Percentiles rank a stretch among this genome's conserved stretches.
Evolutionary conservation across 2,888 invertebrate species (phyloP).

Genomic region (Saturnia japonica): DNA sequence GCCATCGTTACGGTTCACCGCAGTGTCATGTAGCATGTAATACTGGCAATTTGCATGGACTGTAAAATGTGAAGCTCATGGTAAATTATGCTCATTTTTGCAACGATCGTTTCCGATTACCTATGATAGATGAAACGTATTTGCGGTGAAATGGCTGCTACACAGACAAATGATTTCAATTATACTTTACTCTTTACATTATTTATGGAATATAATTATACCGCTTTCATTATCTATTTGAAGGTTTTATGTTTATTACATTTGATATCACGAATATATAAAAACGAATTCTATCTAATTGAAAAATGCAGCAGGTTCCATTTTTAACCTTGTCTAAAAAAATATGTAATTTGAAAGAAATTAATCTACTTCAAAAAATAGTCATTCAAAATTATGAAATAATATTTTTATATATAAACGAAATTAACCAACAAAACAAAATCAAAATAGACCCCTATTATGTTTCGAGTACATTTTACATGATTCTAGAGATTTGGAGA

Average conservation of each 20-base stretch:
- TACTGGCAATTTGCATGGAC: conserved; percentile 68
- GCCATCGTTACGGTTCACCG: conserved; percentile 58
- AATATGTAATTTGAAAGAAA: too few species aligned
- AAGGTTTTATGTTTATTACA: background rate
- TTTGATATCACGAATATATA: background rate
- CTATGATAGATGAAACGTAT: conserved; percentile 64
- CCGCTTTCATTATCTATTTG: background rate
- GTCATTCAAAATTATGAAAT: too few species aligned
- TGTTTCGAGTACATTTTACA: too few species aligned
- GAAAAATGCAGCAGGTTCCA: background rate
- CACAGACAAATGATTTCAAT: conserved; percentile 27
- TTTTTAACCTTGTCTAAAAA: background rate
- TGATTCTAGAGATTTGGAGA: too few species aligned
- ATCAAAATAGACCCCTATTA: too few species aligned
- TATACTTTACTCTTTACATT: background rate
- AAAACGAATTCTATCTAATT: background rate
- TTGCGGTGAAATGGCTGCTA: conserved; percentile 52
- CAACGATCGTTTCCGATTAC: conserved; percentile 78
- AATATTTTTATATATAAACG: too few species aligned
- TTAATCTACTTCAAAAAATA: too few species aligned
- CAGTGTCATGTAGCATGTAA: conserved; percentile 68
- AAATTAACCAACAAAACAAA: too few species aligned
- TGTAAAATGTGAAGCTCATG: conserved; percentile 66
- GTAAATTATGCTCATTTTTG: conserved; percentile 75
- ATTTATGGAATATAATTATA: background rate